Conservation (phyloP, 2,113 vertebrate species). For the Strix aluco region DNA sequence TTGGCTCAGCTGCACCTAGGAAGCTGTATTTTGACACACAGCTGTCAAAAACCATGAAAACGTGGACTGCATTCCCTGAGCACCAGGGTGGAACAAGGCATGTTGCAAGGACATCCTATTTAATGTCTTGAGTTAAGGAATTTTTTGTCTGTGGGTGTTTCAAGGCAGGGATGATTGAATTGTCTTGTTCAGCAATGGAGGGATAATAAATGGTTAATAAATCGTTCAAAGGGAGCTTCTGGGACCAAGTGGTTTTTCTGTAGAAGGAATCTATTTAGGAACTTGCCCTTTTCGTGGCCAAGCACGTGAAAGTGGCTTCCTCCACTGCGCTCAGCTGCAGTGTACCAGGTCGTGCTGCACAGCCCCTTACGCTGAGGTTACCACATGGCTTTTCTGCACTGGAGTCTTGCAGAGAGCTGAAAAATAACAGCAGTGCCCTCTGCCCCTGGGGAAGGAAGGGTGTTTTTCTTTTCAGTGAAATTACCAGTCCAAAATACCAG, state of each 20-base stretch:
- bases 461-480: neutral
- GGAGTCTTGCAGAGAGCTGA: neutral
- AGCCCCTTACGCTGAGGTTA: neutral
- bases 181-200: neutral
- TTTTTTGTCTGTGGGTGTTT: neutral
- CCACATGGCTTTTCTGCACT: no score
- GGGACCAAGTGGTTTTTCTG: neutral
- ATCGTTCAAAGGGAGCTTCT: neutral
- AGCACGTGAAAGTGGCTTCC: neutral
- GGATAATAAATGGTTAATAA: neutral
- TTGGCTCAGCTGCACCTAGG: neutral
- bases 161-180: accelerated
- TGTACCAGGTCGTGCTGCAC: accelerated
- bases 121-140: accelerated
- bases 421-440: neutral
- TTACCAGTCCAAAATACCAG: neutral
- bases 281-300: no score
- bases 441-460: neutral
- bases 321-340: neutral
- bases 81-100: neutral
- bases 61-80: neutral
- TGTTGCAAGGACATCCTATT: accelerated
- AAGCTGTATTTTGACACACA: neutral
- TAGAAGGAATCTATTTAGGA: neutral
- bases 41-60: accelerated